These are phyloP conservation scores for Cryptoprocta ferox DNA, from an alignment of 2,797 vertebrate genomes.

Conservation along the genomic window DNA sequence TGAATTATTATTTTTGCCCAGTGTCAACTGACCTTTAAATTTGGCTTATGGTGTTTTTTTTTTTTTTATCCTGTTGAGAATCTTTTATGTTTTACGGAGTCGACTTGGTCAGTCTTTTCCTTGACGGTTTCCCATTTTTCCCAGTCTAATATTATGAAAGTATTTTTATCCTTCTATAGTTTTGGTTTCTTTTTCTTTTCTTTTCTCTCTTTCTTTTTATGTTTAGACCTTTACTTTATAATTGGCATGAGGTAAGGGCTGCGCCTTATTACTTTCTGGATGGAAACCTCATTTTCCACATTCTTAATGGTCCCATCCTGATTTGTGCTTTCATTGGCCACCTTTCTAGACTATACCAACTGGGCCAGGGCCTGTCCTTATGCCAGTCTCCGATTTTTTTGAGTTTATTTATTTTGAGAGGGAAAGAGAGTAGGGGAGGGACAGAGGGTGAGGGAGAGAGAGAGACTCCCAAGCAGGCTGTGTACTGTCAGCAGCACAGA, in stretches of 20 bases:
- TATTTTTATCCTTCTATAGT: background rate
- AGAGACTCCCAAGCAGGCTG: too few species aligned
- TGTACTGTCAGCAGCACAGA: too few species aligned
- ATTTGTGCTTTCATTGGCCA: background rate
- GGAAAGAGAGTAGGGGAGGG: too few species aligned
- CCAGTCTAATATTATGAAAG: background rate
- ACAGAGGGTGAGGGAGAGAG: too few species aligned
- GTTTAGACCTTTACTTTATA: background rate
- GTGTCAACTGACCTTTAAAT: background rate
- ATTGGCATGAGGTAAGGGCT: background rate
- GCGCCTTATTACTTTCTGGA: background rate
- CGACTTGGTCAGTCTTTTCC: background rate
- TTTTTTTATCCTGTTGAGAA: background rate
- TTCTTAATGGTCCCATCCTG: background rate
- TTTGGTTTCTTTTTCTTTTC: background rate
- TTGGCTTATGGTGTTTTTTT: background rate
- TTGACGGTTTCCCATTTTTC: background rate
- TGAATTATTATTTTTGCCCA: background rate
- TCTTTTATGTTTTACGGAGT: background rate
- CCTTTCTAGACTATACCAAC: background rate
- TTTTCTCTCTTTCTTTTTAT: background rate
- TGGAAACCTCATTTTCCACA: background rate
- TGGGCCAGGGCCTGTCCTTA: background rate
- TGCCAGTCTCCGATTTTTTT: too few species aligned
- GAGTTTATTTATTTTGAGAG: too few species aligned